Base-by-base conservation (phyloP, 92 coral and sea anemone genomes). In the Phymanthus crucifer region DNA sequence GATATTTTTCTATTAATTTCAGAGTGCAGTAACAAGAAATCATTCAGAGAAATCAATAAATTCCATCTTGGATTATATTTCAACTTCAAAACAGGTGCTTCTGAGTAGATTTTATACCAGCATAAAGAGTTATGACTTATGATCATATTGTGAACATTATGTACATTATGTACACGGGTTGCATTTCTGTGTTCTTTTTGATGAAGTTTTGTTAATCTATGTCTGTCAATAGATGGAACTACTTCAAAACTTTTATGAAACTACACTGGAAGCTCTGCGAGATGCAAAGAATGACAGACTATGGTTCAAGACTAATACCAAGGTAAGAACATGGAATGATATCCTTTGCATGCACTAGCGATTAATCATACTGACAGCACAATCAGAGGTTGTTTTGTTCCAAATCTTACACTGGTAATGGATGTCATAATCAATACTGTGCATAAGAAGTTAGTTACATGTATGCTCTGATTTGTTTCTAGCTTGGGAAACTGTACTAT, bases 201-300 rank as follows among this genome's bases (percentile, higher is more conserved):
- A 4, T 27, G 26, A 43, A 47, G 36, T 46, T 8, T 70, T 34
- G 27, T 12, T 19, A 13, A 70, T 5, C 50, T 19, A 2, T 26
- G 1, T 35, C 14, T 66, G 38, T 35, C 84, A 11, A 43, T 2
- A 95, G 91, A 95, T 95, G 99, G 99, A 95, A 81, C 78, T 95
- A 68, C 89, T 95, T 37, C 99, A 95, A 83, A 92, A 95, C 81
- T 95, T 95, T 76, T 95, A 95, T 85, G 99, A 95, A 74, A 95
- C 99, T 48, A 95, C 99, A 1, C 89, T 95, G 58, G 99, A 95
- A 75, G 99, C 99, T 27, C 80, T 95, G 8, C 88, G 87, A 68
- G 99, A 95, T 95, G 99, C 99, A 16, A 95, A 93, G 74, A 95
- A 95, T 87, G 99, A 95, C 52, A 93, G 99, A 78, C 87, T 95